Evolutionary conservation across 2,113 vertebrate species (phyloP), one percentile per base, ranked within the genome.

Genomic region (Pachycephala philippinensis): DNA sequence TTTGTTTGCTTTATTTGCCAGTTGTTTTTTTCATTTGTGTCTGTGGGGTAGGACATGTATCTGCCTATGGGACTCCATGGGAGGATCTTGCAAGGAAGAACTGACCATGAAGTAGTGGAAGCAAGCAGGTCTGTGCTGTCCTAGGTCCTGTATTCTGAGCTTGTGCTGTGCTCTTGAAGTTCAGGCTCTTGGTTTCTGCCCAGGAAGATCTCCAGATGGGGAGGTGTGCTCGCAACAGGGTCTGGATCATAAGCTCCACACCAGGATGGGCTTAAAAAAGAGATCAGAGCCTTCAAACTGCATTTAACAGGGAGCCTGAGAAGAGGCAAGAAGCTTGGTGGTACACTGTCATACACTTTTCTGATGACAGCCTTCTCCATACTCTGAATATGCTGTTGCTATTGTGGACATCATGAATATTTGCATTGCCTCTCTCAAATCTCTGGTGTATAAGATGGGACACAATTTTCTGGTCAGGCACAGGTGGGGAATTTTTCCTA

Each of bases 1-100:
- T 56, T 78, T 9, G 4, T 54, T 93, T 75, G 19, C 27, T 90
- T 75, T 63, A 27, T 70, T 80, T 95, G 21, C 24, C 44, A 37
- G n/a, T 66, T 0, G 0, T 45, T 61, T 93, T 39, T 24, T n/a
- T n/a, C n/a, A 50, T 60, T 59, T 61, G 22, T 70, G 24, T 66
- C 30, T 77, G 33, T 42, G 76, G 16, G 19, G 8, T 20, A 24
- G 56, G 49, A 27, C 0, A 1, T 23, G 6, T 35, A 23, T 76
- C 14, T 90, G 28, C 68, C 53, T 24, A 4, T 8, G 14, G 35
- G 22, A 53, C 18, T 31, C 24, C 0, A 2, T 40, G 44, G 35
- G 27, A 87, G 40, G 20, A 44, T 66, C 19, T 85, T 6, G 8
- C 26, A 22, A 57, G 50, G 84, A 70, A 68, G 17, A 44, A 10